A percentile compares a stretch with the other conserved stretches of the same genome.
Conservation (phyloP, 2,888 invertebrate genomes). For the Hyalella azteca region DNA sequence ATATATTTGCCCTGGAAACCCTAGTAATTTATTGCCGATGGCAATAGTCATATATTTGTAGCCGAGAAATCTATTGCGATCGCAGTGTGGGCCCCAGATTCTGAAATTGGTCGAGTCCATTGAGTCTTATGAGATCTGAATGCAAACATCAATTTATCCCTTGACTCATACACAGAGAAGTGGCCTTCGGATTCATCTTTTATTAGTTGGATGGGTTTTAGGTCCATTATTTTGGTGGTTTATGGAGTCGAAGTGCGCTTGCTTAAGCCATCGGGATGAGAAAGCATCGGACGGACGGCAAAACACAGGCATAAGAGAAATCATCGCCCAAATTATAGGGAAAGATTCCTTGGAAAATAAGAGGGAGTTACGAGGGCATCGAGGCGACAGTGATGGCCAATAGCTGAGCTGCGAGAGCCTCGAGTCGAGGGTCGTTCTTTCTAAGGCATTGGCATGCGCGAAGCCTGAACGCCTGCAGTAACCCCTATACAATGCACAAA, state of each 20-base stretch:
- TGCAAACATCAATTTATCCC: not conserved
- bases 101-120: not conserved
- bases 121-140: not conserved
- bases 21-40: no score
- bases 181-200: not conserved
- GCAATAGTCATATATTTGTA: no score
- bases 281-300: slow-evolving; percentile 30
- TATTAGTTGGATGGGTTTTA: not conserved
- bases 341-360: slow-evolving; percentile 26
- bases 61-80: not conserved
- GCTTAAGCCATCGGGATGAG: slow-evolving; percentile 25
- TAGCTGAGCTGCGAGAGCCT: not conserved
- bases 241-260: slow-evolving; percentile 6
- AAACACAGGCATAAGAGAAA: slow-evolving; percentile 37
- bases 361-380: slow-evolving; percentile 33
- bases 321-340: slow-evolving; percentile 31
- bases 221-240: not conserved
- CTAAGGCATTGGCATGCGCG: slow-evolving; percentile 22
- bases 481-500: slow-evolving; percentile 32
- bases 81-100: not conserved
- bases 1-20: no score
- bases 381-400: slow-evolving; percentile 21
- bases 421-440: not conserved
- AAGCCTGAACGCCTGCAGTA: not conserved
- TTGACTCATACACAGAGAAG: not conserved